Conservation (phyloP, 2,113 vertebrate species). For the Phainopepla nitens region DNA sequence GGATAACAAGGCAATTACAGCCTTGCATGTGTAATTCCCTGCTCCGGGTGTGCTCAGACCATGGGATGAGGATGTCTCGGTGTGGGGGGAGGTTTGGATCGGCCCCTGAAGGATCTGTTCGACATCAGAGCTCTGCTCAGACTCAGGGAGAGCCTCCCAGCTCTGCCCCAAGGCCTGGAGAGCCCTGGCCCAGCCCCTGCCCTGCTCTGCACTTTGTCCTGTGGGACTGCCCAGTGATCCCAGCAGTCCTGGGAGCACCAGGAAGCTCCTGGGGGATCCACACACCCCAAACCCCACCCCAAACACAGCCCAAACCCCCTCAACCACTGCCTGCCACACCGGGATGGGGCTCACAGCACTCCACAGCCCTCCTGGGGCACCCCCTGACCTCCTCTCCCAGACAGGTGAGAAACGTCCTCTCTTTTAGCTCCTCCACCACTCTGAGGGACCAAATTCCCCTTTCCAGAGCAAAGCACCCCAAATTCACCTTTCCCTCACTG, state of each 20-base stretch:
- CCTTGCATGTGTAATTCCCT: not conserved
- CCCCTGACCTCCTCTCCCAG: not conserved
- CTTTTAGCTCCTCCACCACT: not conserved
- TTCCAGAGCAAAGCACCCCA: not conserved
- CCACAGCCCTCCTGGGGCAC: rapidly evolving
- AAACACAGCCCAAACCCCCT: rapidly evolving
- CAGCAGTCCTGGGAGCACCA: not conserved
- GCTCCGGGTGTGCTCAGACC: not conserved
- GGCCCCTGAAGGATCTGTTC: not conserved
- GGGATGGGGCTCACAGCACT: rapidly evolving
- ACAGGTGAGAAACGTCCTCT: no score
- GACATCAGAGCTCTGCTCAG: not conserved
- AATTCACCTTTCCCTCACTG: not conserved
- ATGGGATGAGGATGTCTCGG: not conserved
- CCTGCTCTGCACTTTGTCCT: not conserved
- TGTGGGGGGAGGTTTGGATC: not conserved
- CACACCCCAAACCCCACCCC: rapidly evolving
- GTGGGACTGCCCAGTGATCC: not conserved
- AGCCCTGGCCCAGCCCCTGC: not conserved
- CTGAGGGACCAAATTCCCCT: not conserved
- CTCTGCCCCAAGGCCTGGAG: not conserved
- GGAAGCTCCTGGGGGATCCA: not conserved
- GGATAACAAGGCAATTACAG: constrained; percentile 4
- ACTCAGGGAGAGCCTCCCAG: rapidly evolving
- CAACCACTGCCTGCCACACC: rapidly evolving